Evolutionary conservation across 2,797 vertebrate species (phyloP), one percentile per base, ranked within the genome.

Genomic region (Cossypha polioptera): DNA sequence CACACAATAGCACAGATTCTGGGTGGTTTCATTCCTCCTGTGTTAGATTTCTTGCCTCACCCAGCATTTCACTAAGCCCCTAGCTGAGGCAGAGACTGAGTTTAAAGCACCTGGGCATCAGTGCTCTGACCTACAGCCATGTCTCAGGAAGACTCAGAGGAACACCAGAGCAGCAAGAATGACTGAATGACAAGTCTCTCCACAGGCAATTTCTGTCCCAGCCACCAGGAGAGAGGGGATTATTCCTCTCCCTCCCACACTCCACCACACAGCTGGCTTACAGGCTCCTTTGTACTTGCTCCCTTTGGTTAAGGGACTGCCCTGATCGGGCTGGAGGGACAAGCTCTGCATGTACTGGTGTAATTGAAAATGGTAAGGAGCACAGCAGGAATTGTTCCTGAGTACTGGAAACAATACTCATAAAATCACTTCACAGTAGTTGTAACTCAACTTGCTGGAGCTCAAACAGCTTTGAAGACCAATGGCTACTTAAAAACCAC

Each of bases 381-480:
- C 73, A 72, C 76, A 84, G 93, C 83, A 68, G 73, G 88, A 84
- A 72, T 81, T 45, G 62, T 79, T 94, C 86, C 71, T 84, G 76
- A 63, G 59, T 50, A 48, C 86, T 92, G 88, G 77, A 90, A 93
- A 94, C 77, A 95, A 88, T 84, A 65, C 51, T 90, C 67, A 45
- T 3, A 93, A 95, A 93, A 86, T 88, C 77, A 72, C 17, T 95
- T 94, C 65, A 47, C 38, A 65, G 85, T 71, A 62, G 50, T 40
- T 88, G 55, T 54, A 92, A 43, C 1, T 5, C n/a, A 33, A 13
- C 69, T 94, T 83, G 18, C 18, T 81, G 74, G 43, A 90, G 69
- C 51, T 48, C 14, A 51, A 88, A 75, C 55, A 87, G 29, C 67
- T 84, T 80, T 73, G 84, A 88, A 93, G 71, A 81, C 53, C 51